Evolutionary conservation across 2,113 vertebrate genomes (phyloP).

Genomic region (Pomatorhinus ruficollis): DNA sequence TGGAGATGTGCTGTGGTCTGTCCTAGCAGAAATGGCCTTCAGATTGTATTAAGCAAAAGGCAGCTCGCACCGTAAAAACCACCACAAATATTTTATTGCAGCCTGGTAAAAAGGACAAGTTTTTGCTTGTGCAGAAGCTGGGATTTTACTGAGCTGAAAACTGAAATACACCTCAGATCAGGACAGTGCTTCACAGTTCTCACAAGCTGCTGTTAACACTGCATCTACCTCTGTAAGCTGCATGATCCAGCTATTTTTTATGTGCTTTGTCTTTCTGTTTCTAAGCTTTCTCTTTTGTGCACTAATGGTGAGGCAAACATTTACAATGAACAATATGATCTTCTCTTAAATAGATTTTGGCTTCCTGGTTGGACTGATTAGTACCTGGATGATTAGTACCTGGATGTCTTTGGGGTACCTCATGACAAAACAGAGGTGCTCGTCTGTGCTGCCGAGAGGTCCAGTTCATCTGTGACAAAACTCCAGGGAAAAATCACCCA

Average conservation of each 20-base stretch:
- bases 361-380: not conserved
- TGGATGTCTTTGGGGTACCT: rapidly evolving
- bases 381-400: not conserved
- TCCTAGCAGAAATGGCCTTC: not conserved
- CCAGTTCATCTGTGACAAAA: not conserved
- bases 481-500: not conserved
- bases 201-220: not conserved
- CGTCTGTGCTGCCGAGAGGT: not conserved
- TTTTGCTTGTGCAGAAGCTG: not conserved
- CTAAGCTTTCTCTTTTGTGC: not conserved
- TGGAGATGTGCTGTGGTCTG: not conserved
- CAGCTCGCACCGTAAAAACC: not conserved
- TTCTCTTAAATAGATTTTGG: not conserved
- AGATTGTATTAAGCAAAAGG: not conserved
- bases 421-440: not conserved
- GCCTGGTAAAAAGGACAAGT: not conserved
- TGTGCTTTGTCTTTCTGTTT: not conserved
- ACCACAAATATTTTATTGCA: constrained; percentile 5
- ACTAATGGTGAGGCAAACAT: not conserved
- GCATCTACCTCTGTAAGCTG: not conserved
- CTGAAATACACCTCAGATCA: not conserved
- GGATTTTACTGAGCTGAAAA: not conserved
- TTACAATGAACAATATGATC: not conserved
- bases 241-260: not conserved
- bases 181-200: not conserved